A percentile compares a stretch with the other conserved stretches of the same genome.
Evolutionary conservation across 2,888 invertebrate genomes (phyloP).

Genomic region (Lasioglossum calceatum): DNA sequence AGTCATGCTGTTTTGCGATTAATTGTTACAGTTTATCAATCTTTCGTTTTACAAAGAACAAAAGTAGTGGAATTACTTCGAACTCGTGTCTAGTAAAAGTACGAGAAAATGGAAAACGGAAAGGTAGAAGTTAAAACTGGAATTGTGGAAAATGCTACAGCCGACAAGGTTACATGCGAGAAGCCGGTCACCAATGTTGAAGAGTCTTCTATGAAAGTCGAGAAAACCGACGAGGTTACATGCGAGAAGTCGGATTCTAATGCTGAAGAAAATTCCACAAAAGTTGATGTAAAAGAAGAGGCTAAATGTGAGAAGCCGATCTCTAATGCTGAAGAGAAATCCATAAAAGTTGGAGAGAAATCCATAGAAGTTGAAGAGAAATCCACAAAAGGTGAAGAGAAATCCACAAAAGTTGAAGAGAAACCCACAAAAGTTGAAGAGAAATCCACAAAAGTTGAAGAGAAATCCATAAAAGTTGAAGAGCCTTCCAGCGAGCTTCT

Average conservation of each 20-base stretch:
- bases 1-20: constrained; percentile 27
- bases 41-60: neutral
- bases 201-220: constrained; percentile 31
- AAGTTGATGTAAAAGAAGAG: constrained; percentile 70
- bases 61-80: neutral
- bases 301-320: constrained; percentile 52
- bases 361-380: neutral
- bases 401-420: neutral
- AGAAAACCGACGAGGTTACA: constrained; percentile 64
- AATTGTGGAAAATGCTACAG: constrained; percentile 36
- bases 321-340: neutral
- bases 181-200: constrained; percentile 45
- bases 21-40: neutral
- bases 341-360: constrained; percentile 42
- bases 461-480: constrained; percentile 23
- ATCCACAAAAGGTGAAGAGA: constrained; percentile 46
- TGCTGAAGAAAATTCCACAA: constrained; percentile 18
- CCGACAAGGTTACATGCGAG: constrained; percentile 65
- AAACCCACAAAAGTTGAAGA: constrained; percentile 45
- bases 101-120: constrained; percentile 72
- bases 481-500: constrained; percentile 71
- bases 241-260: constrained; percentile 49
- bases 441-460: neutral
- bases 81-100: neutral
- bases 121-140: constrained; percentile 60